Evolutionary conservation across 30 jellyfish, hydroid and myxozoan species (phyloP), one percentile per base, ranked within the genome.

Genomic region (Nemopilema nomurai): DNA sequence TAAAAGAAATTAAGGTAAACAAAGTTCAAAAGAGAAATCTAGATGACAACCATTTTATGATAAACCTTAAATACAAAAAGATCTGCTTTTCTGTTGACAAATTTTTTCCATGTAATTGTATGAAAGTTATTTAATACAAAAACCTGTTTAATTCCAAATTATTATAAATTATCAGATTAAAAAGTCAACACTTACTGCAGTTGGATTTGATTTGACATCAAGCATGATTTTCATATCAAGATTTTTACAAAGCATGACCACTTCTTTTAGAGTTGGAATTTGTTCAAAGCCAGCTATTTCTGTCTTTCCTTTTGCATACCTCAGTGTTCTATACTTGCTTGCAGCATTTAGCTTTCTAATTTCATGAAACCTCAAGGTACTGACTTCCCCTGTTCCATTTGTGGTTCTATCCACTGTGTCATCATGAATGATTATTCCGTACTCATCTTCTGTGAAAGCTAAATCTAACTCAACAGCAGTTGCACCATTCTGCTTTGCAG

Each of bases 381-480:
- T 63, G 18, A 88, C 84, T 25, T 28, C 50, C 13, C 98, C 97
- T 30, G 93, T 72, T 27, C 96, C 97, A 74, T 92, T 84, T 16
- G 98, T 92, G 25, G 92, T 83, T 33, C 97, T 82, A 66, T 92
- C 97, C 30, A 92, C 92, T 16, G 96, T 92, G 17, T 92, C 98
- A 72, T 92, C 98, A 52, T 92, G 98, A 28, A 87, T 51, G 1
- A 92, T 30, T 17, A 92, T 80, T 0, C 93, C 90, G 17, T 86
- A 87, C 18, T 81, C 90, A 88, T 92, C 98, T 30, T 82, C 87
- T 28, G 98, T 87, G 30, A 92, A 92, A 28, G 86, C 96, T 0
- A 92, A 66, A 72, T 92, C 98, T 27, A 92, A 72, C 66, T 92
- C 98, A 1, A 92, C 97, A 25, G 98, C 98, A 51, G 96, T 69